phyloP scores from a whole-genome alignment of 1,140 invertebrate genomes.

The Cepaea nemoralis region DNA sequence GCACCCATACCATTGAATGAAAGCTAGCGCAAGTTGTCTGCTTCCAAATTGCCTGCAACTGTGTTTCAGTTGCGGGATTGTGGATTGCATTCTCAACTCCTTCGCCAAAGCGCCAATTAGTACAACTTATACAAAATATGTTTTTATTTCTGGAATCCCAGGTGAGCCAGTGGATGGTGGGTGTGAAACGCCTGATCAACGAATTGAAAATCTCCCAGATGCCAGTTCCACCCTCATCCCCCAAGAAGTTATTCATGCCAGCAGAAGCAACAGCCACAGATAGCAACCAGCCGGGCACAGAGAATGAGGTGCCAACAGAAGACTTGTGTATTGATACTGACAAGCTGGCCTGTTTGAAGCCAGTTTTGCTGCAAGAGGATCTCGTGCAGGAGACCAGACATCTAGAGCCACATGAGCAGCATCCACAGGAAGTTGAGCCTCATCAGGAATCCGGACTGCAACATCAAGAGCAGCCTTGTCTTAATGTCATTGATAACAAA shows the following conservation, averaged over 20 bases:
- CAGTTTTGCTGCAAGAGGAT: slow-evolving; percentile 22
- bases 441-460: background rate
- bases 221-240: background rate
- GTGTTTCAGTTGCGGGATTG: too few relatives aligned
- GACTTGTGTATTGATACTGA: slow-evolving; percentile 31
- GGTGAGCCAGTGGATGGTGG: slow-evolving; percentile 42
- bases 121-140: background rate
- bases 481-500: background rate
- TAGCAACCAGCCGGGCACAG: background rate
- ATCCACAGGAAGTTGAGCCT: background rate
- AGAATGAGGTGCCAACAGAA: background rate
- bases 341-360: slow-evolving; percentile 18
- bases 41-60: too few relatives aligned
- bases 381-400: background rate
- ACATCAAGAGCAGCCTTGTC: background rate
- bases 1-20: too few relatives aligned
- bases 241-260: background rate
- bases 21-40: too few relatives aligned
- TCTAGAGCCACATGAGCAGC: background rate
- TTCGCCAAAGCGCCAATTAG: too few relatives aligned
- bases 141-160: background rate
- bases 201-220: slow-evolving; percentile 22
- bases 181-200: slow-evolving; percentile 37
- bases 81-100: too few relatives aligned
- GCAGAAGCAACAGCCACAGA: background rate